Base-by-base conservation (phyloP, 2,888 invertebrate genomes). In the Elegia similella region DNA sequence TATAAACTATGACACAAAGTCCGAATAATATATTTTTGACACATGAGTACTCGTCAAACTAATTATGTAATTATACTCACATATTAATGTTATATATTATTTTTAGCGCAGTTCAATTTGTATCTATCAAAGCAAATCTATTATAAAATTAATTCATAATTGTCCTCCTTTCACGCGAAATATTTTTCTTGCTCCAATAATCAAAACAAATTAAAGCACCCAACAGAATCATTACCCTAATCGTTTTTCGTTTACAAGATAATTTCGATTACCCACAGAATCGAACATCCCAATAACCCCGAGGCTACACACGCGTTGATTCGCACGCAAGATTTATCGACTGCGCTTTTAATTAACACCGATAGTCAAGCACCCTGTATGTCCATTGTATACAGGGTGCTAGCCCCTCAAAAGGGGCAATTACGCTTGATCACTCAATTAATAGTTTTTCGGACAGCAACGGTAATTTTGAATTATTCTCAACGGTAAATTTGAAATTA, bases 291-390 rank as follows among this genome's bases (percentile, higher is more conserved):
- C 68, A 72, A 75, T 69, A 68, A 65, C 65, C 61, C 62, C 57
- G 63, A 64, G 65, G 62, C 66, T 73, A 66, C 46, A 48, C 67
- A 76, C 80, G 72, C 76, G 71, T 67, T 66, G 59, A 63, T 82
- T 82, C 82, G 75, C 82, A 82, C 78, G 81, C 52, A 76, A 80
- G 81, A 82, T 82, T 82, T 82, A 82, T 82, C 74, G 76, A 62
- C 61, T 69, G 64, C 70, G 62, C 71, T 80, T 80, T 82, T 81
- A 81, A 80, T 80, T 80, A 80, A 71, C 79, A 73, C 75, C 64
- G 66, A 78, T 78, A 73, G 66, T 67, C 67, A 67, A 70, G 64
- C 64, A 65, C 74, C 67, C 65, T 59, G 55, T 59, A 42, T 56
- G 58, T 5, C 23, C 23, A 23, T 23, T 23, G 23, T 23, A 23